Percentiles rank a stretch among this genome's conserved stretches.
phyloP scores from a whole-genome alignment of 2,113 vertebrate genomes.

The Blennius ocellaris region DNA sequence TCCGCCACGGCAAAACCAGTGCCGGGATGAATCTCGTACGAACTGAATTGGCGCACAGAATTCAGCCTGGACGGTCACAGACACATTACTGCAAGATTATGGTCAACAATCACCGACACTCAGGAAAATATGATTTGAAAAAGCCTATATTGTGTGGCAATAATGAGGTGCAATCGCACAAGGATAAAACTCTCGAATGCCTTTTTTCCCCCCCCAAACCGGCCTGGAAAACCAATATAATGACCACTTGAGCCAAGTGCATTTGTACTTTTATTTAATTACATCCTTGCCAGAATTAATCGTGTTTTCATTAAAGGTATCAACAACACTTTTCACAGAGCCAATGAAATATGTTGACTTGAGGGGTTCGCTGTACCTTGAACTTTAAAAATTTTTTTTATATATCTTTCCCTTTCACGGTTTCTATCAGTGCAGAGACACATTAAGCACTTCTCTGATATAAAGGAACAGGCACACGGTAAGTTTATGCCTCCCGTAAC shows the following conservation, averaged over 20 bases:
- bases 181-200: background rate
- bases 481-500: background rate
- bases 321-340: background rate
- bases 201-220: no score
- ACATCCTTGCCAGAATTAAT: background rate
- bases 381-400: conserved; percentile 1
- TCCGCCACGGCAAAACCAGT: background rate
- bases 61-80: conserved; percentile 12
- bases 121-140: conserved; percentile 3
- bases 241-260: background rate
- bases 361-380: background rate
- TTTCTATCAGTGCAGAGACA: background rate
- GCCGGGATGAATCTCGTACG: background rate
- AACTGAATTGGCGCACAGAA: conserved; percentile 18
- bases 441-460: background rate
- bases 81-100: no score
- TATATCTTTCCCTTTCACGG: background rate
- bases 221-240: background rate
- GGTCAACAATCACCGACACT: background rate
- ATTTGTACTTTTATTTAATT: conserved; percentile 1
- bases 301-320: background rate
- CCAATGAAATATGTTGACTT: background rate
- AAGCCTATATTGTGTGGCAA: conserved; percentile 50
- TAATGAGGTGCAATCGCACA: background rate
- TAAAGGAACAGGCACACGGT: background rate